Evolutionary conservation across 1,140 invertebrate species (phyloP), one percentile per base, ranked within the genome.

Genomic region (Euura saliciscinereae): DNA sequence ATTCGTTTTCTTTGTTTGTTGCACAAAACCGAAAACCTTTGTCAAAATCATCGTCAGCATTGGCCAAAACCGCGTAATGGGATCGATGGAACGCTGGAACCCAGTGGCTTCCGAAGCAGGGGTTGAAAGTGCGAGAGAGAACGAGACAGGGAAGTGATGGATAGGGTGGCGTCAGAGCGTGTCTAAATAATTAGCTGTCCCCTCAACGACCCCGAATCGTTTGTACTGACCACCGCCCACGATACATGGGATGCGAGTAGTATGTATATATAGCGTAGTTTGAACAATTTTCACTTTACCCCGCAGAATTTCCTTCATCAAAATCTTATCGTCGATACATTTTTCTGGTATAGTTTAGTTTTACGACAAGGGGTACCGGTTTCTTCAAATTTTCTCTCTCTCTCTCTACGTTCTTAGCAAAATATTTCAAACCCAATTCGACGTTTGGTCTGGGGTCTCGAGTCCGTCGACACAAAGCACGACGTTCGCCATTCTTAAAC

Each of bases 171-270:
- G 80, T 85, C 82, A 84, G 80, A 84, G 81, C 85, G 86, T 85
- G 81, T 85, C 85, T 86, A 87, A 87, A 87, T 87, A 86, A 87
- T 87, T 87, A 87, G 85, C 85, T 86, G 86, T 86, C 84, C 83
- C 83, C 82, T 80, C 83, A 78, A 74, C 81, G 80, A 81, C 78
- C 79, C 81, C 79, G 78, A 78, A 72, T 80, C 84, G 85, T 86
- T 86, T 84, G 82, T 85, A 84, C 75, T 78, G 76, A 78, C 78
- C 79, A 82, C 78, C 79, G 51, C 51, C 51, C 8, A 59, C 51
- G 13, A 59, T n/a, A 59, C 51, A 59, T n/a, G 51, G 8, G 13
- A n/a, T 28, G 28, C 28, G 28, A 28, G 28, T 28, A 28, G 28
- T 28, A 28, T 11, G 1, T 59, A 8, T 28, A 28, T 11, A 6